Evolutionary conservation across 2,113 vertebrate genomes (phyloP).

Genomic region (Polypterus senegalus): DNA sequence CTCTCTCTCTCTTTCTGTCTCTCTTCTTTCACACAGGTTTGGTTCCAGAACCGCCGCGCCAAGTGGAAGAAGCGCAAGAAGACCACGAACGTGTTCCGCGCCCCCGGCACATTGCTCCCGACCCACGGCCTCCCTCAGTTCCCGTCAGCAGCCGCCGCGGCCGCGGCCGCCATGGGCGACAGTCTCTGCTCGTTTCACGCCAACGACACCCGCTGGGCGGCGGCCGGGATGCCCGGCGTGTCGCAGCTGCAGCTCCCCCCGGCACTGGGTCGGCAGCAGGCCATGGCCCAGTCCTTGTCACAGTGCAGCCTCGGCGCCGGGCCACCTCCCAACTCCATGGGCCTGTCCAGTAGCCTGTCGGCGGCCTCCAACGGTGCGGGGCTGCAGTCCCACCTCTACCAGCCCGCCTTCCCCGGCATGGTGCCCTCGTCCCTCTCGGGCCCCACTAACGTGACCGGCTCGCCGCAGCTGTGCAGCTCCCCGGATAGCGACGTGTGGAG

Average conservation of each 20-base stretch:
- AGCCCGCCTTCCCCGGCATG: slow-evolving; percentile 90
- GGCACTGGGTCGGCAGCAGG: slow-evolving; percentile 76
- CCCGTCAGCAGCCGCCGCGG: slow-evolving; percentile 69
- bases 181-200: slow-evolving; percentile 93
- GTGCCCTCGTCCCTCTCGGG: slow-evolving; percentile 82
- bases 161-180: slow-evolving; percentile 87
- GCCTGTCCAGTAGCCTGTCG: slow-evolving; percentile 77
- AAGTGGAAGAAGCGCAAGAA: slow-evolving; percentile 99
- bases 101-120: slow-evolving; percentile 84
- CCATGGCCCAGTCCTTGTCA: slow-evolving; percentile 87
- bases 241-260: slow-evolving; percentile 84
- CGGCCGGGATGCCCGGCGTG: slow-evolving; percentile 80
- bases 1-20: slow-evolving; percentile 4
- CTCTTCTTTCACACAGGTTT: slow-evolving; percentile 53
- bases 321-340: slow-evolving; percentile 83
- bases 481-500: slow-evolving; percentile 98
- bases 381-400: slow-evolving; percentile 93
- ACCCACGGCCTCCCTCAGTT: slow-evolving; percentile 80
- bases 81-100: slow-evolving; percentile 90
- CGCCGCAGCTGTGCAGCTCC: slow-evolving; percentile 88
- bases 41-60: slow-evolving; percentile 92
- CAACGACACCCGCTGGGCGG: slow-evolving; percentile 91
- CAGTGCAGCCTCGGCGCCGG: slow-evolving; percentile 85
- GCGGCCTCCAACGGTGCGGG: slow-evolving; percentile 78
- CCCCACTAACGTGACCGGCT: slow-evolving; percentile 80